Base-by-base conservation (phyloP, 2,797 vertebrate species). In the Mionectes olivaceus region DNA sequence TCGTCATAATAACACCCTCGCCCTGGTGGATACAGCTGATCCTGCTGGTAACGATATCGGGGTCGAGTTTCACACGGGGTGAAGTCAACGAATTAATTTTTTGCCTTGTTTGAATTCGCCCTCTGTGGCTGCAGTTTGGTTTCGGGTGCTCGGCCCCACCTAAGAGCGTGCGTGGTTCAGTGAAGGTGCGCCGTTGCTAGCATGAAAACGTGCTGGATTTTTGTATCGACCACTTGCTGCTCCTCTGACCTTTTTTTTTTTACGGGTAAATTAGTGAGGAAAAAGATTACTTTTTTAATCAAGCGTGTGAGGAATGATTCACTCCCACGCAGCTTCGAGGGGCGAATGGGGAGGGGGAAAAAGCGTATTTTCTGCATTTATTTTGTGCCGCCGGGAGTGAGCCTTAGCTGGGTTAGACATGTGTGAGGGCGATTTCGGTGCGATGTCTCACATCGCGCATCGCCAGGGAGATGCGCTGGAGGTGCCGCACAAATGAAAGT, bases 251-350 rank as follows among this genome's bases (percentile, higher is more conserved):
- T 37, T 46, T 47, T 49, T 49, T 47, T 25, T 39, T 44, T n/a
- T 5, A 59, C 12, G 52, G 57, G 15, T 22, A n/a, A 30, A 44
- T 23, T 1, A 11, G 28, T 0, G 5, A 41, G n/a, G 11, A 6
- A 33, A 60, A 44, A n/a, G 14, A 28, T 50, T 5, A 7, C 3
- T 70, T 67, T 39, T 63, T 60, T 37, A 23, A 9, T 19, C 1
- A 22, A 41, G 17, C 0, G 0, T 0, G 0, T 16, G 53, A 59
- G 78, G 37, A 85, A 4, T 64, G 1, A 9, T 0, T 39, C 0
- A 1, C 47, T 78, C 30, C 37, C 7, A 0, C 11, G 0, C 0
- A 2, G 44, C 37, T 78, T 37, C 7, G 13, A 2, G 3, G 0
- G 3, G 6, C 0, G 2, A 47, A 2, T 3, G 0, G 44, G 23